Base-by-base conservation (phyloP, 1,140 invertebrate species). In the Arion vulgaris region DNA sequence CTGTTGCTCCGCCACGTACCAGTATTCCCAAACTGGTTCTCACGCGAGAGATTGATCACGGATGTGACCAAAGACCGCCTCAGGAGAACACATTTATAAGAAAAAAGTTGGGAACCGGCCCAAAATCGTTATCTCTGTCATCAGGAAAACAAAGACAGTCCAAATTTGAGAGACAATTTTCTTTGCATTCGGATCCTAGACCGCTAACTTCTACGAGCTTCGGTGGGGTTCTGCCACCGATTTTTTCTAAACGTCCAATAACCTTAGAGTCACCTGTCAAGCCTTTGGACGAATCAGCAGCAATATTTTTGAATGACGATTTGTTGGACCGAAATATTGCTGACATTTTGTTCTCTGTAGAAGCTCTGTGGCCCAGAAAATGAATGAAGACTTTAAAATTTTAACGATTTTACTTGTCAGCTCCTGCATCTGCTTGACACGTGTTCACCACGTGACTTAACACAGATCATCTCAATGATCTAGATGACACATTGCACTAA, bases 311-410 rank as follows among this genome's bases (percentile, higher is more conserved):
- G 26, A 80, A 87, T 45, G 87, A 88, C 80, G 75, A 84, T 53
- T 77, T 88, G 5, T 81, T 88, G 45, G 87, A 87, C 74, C 83
- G 85, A 26, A 88, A 87, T 80, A 76, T 88, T 15, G 84, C 85
- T n/a, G 87, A 88, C 39, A 87, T 88, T 62, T 41, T 88, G 45
- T 85, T 87, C 76, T 85, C 86, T 41, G 87, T 88, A 17, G 87
- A 88, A 79, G 86, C 85, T 2, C 75, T 88, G n/a, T 88, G 85
- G 83, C 83, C 84, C 0, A 86, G 84, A 34, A 87, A 86, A 72
- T 86, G 85, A 87, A 69, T 15, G 66, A 71, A 62, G 41, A 26
- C 45, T 36, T 11, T 32, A n/a, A n/a, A 34, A n/a, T n/a, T n/a
- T n/a, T n/a, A n/a, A n/a, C n/a, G n/a, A n/a, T n/a, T n/a, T n/a